phyloP scores from a whole-genome alignment of 30 jellyfish, hydroid and myxozoan genomes.

The Aurelia aurita complex sp. Pacific region DNA sequence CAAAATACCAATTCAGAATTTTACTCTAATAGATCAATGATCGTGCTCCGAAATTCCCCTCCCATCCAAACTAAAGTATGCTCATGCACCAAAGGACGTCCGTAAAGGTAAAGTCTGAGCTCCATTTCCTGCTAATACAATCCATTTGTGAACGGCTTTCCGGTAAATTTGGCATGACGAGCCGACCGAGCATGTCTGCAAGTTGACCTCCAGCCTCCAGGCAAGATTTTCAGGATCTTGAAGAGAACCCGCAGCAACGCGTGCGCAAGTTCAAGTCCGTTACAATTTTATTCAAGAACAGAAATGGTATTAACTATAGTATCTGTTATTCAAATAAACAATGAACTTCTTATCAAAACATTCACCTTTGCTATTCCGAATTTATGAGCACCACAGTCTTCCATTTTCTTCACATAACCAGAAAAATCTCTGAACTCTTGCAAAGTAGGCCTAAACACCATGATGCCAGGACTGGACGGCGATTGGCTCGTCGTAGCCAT shows the following conservation, averaged over 20 bases:
- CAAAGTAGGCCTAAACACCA: slow-evolving; percentile 95
- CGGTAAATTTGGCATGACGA: background rate
- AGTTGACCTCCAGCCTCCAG: slow-evolving; percentile 3
- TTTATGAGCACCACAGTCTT: slow-evolving; percentile 90
- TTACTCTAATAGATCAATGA: too few species aligned
- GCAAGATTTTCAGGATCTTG: background rate
- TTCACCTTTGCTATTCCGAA: slow-evolving; percentile 94
- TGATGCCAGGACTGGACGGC: slow-evolving; percentile 49
- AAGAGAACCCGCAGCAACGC: background rate
- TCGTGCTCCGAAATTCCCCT: too few species aligned
- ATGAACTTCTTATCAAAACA: too few species aligned
- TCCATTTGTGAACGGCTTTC: background rate
- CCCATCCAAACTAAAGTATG: too few species aligned
- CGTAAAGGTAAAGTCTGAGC: too few species aligned
- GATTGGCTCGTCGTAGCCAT: slow-evolving; percentile 53
- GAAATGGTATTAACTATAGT: too few species aligned
- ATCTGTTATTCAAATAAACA: too few species aligned
- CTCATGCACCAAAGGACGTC: too few species aligned
- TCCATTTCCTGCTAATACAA: background rate
- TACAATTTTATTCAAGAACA: too few species aligned
- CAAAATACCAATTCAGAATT: too few species aligned
- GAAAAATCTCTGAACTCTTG: slow-evolving; percentile 89
- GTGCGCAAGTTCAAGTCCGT: too few species aligned
- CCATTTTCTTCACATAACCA: slow-evolving; percentile 85
- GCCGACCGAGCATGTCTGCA: slow-evolving; percentile 1